These are phyloP conservation scores for Heliconius ismenius DNA, from an alignment of 2,888 invertebrate genomes.

Conservation along the genomic window DNA sequence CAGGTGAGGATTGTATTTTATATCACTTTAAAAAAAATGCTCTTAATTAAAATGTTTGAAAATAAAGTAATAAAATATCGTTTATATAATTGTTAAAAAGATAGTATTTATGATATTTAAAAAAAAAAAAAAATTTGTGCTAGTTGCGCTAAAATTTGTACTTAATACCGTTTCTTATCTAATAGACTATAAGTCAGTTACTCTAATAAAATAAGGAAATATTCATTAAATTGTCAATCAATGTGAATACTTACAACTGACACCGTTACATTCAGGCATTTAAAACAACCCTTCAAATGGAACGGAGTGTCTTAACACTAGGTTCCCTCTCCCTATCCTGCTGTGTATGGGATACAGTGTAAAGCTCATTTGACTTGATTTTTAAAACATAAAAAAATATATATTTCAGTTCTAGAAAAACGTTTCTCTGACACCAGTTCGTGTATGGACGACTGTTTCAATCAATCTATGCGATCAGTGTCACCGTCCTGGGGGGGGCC, in stretches of 20 bases:
- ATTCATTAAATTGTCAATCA: neutral
- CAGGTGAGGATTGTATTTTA: no score
- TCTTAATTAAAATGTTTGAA: no score
- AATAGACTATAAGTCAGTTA: neutral
- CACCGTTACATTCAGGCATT: neutral
- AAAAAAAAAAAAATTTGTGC: no score
- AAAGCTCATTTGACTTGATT: no score
- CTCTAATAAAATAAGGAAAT: neutral
- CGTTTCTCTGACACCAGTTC: slow-evolving; percentile 75
- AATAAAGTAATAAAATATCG: neutral
- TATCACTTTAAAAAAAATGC: no score
- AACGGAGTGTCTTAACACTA: no score
- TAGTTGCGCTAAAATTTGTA: no score
- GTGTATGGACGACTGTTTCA: slow-evolving; percentile 74
- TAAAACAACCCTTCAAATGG: neutral
- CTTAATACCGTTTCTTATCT: no score
- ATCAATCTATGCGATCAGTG: slow-evolving; percentile 67
- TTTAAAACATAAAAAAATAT: neutral
- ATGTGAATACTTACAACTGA: neutral
- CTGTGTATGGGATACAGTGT: no score
- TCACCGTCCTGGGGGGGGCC: slow-evolving; percentile 73
- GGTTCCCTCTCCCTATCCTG: no score
- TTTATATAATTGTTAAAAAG: no score
- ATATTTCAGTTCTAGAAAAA: slow-evolving; percentile 68
- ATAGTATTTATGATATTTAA: no score